A percentile compares a stretch with the other conserved stretches of the same genome.
Conservation (phyloP, 2,888 invertebrate species). For the Rhamphomyia laevipes region DNA sequence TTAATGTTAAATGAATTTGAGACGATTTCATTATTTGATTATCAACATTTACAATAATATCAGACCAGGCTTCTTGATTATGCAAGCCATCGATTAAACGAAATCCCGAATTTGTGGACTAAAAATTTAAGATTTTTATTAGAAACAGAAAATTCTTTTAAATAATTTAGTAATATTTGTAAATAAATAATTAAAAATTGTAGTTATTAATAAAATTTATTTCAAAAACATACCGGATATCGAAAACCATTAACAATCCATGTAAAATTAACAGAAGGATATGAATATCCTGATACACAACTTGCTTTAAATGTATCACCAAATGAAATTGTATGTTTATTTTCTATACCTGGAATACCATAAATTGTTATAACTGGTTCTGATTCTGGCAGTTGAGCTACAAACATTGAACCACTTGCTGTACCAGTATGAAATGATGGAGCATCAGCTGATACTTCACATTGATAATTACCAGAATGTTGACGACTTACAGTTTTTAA, state of each 20-base stretch:
- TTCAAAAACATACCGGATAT: constrained; percentile 14
- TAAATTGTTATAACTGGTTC: constrained; percentile 36
- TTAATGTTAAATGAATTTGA: constrained; percentile 3
- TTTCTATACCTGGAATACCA: constrained; percentile 22
- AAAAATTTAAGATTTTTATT: not conserved
- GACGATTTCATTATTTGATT: constrained; percentile 11
- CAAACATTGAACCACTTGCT: constrained; percentile 33
- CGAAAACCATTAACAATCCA: constrained; percentile 35
- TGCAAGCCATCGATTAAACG: constrained; percentile 7
- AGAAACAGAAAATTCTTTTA: not conserved
- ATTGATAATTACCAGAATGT: constrained; percentile 38
- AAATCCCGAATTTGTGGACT: constrained; percentile 16
- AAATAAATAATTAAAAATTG: too few species aligned
- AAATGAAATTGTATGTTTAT: constrained; percentile 33
- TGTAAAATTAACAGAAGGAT: constrained; percentile 37
- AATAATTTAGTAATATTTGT: too few species aligned
- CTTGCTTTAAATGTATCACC: constrained; percentile 36
- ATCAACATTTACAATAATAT: constrained; percentile 16
- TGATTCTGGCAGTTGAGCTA: constrained; percentile 36
- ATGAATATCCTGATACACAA: constrained; percentile 36
- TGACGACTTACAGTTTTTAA: constrained; percentile 33
- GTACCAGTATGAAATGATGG: constrained; percentile 39
- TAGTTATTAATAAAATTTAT: too few species aligned
- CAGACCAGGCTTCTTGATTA: constrained; percentile 15
- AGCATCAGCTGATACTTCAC: constrained; percentile 40